Percentiles rank a stretch among this genome's conserved stretches.
Evolutionary conservation across 2,113 vertebrate species (phyloP).

Genomic region (Apteryx owenii): DNA sequence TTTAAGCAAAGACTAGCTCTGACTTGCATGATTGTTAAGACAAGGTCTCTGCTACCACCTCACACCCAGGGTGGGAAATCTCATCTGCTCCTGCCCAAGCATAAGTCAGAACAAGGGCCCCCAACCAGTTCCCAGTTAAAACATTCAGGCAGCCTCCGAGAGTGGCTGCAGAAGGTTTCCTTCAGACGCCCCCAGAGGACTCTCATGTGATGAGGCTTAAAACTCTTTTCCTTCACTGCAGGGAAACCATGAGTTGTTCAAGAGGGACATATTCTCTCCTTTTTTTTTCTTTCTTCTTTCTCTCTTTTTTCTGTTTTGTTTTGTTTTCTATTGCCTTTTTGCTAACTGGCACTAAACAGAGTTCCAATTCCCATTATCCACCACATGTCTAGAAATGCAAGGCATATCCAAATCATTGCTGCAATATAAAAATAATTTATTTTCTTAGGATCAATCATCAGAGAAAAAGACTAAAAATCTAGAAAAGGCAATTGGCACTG

Average conservation of each 20-base stretch:
- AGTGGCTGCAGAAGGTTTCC: constrained; percentile 27
- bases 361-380: background rate
- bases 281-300: background rate
- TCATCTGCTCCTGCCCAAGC: background rate
- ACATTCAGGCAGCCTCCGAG: constrained; percentile 15
- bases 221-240: constrained; percentile 56
- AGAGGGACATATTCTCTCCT: background rate
- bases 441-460: background rate
- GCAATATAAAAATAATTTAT: background rate
- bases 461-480: background rate
- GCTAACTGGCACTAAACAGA: background rate
- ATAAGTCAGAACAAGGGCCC: background rate
- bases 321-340: background rate
- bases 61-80: background rate
- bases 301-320: background rate
- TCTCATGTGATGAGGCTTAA: constrained; percentile 35
- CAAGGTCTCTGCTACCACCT: background rate
- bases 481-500: background rate
- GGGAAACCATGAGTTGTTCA: constrained; percentile 36
- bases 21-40: background rate
- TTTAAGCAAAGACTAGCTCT: background rate
- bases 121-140: constrained; percentile 1
- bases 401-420: background rate
- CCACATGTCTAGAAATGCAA: background rate
- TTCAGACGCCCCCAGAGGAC: constrained; percentile 7